Percentiles rank a stretch among this genome's conserved stretches.
Conservation (phyloP, 2,888 invertebrate genomes). For the Pecten maximus region DNA sequence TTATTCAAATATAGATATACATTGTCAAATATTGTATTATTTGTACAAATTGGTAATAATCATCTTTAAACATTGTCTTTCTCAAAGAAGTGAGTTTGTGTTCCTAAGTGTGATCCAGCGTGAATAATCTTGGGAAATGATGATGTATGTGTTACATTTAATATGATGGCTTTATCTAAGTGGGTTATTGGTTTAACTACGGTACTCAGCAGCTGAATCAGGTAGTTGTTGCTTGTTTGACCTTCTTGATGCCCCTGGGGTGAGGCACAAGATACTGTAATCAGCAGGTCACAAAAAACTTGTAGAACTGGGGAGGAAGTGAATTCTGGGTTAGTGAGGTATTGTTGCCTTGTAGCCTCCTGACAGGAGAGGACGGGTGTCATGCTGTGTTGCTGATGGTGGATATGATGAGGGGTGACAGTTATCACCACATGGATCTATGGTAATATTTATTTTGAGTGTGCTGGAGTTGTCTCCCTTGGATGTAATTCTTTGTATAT, state of each 20-base stretch:
- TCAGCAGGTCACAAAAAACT: constrained; percentile 10
- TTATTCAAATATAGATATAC: no score
- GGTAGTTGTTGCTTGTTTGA: background rate
- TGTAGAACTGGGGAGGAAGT: background rate
- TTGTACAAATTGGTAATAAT: no score
- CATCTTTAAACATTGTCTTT: no score
- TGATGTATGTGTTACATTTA: no score
- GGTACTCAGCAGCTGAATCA: background rate
- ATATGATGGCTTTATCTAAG: background rate
- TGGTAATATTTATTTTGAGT: background rate
- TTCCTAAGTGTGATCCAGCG: no score
- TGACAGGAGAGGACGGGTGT: background rate
- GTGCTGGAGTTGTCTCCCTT: background rate
- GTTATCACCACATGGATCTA: background rate
- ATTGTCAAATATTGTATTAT: no score
- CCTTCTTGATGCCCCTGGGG: constrained; percentile 6
- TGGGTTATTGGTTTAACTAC: background rate
- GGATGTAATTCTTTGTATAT: background rate
- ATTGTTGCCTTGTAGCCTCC: background rate
- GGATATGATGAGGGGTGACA: constrained; percentile 6
- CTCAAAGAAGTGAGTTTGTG: no score
- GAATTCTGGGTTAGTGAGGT: background rate
- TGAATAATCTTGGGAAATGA: no score
- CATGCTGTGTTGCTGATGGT: background rate
- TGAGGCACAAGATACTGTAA: background rate